These are phyloP conservation scores for Limnephilus rhombicus DNA, from an alignment of 2,888 invertebrate species.

Conservation along the genomic window DNA sequence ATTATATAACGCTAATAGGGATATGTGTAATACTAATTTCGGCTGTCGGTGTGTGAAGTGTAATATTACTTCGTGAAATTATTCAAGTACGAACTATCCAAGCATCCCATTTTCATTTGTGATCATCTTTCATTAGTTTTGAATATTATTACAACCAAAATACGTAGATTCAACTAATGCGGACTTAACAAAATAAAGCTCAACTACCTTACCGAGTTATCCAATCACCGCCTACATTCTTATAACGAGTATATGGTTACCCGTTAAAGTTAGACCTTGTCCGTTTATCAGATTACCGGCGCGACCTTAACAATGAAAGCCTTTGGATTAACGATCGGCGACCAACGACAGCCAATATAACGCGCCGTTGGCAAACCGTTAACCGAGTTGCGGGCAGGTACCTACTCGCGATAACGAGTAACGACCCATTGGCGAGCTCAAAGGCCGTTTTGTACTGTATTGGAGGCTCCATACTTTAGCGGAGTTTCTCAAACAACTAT, in stretches of 20 bases:
- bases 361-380: conserved; percentile 4
- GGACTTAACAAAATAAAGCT: too few relatives aligned
- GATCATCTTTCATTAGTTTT: too few relatives aligned
- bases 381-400: conserved; percentile 8
- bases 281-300: conserved; percentile 3
- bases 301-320: conserved; percentile 10
- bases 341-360: not conserved
- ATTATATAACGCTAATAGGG: too few relatives aligned
- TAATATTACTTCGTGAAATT: too few relatives aligned
- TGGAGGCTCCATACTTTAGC: not conserved
- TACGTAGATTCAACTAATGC: too few relatives aligned
- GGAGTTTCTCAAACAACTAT: not conserved
- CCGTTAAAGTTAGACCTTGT: not conserved
- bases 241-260: not conserved
- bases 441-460: not conserved
- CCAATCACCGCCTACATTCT: not conserved
- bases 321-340: conserved; percentile 8
- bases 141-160: too few relatives aligned
- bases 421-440: conserved; percentile 23
- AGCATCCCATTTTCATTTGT: too few relatives aligned
- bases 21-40: too few relatives aligned
- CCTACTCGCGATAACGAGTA: not conserved
- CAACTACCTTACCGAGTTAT: not conserved
- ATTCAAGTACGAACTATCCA: too few relatives aligned
- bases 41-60: too few relatives aligned